Evolutionary conservation across 2,113 vertebrate genomes (phyloP), one percentile per base, ranked within the genome.

Genomic region (Atrichornis clamosus): DNA sequence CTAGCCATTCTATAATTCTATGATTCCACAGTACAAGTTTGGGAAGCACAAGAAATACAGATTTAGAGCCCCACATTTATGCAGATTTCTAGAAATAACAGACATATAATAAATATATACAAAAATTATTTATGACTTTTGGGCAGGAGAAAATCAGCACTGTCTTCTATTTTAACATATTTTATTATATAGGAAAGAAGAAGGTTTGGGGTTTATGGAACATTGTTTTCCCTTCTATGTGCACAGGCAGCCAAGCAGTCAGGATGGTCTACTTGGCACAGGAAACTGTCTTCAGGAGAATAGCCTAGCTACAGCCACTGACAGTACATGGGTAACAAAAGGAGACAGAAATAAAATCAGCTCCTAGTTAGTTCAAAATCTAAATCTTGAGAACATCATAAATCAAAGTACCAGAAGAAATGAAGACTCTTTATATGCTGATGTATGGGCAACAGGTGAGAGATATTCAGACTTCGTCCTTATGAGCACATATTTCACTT

Each of bases 81-180:
- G 19, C 11, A 33, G 14, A 41, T 47, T 76, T 46, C 32, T 90
- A 72, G 37, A 75, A 84, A 42, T 16, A 55, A 22, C 14, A 80
- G 4, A 8, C 3, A 16, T 52, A n/a, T n/a, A n/a, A n/a, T n/a
- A n/a, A n/a, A n/a, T n/a, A 47, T 14, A 63, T 15, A 22, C 2
- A 80, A 46, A 14, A 3, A 18, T 72, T 47, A 23, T 30, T 47
- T 67, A 53, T 14, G 2, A 37, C 5, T 65, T 81, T 67, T n/a
- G 21, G 6, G 3, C 6, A 10, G 1, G 4, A 2, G 18, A 19
- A 44, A 35, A 13, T 3, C 1, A 33, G 52, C 26, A 58, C 4
- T 21, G 9, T 35, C 8, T 39, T 52, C 9, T 53, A 50, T 62
- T 84, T 81, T n/a, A 53, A 62, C 6, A 30, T 44, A 27, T 62